These are phyloP conservation scores for Laterallus jamaicensis DNA, from an alignment of 2,113 vertebrate species.

Conservation along the genomic window DNA sequence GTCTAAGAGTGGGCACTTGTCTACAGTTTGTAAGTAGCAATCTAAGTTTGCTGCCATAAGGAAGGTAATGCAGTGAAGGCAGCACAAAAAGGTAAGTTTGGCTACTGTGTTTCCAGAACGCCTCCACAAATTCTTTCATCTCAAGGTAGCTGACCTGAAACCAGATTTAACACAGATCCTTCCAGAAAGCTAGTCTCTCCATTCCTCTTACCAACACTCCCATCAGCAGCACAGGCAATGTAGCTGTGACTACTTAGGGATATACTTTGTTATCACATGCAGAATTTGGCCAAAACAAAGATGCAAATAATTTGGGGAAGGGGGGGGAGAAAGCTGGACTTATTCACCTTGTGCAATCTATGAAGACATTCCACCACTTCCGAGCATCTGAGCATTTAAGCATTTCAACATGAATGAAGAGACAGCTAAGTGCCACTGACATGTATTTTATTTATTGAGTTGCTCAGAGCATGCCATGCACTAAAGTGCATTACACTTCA, in stretches of 20 bases:
- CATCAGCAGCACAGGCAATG: not conserved
- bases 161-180: not conserved
- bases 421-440: not conserved
- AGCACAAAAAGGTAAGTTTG: not conserved
- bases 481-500: not conserved
- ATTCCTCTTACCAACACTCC: not conserved
- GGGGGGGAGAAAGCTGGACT: not conserved
- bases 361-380: not conserved
- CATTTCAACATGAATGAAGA: not conserved
- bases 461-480: not conserved
- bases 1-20: not conserved
- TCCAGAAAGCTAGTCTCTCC: not conserved
- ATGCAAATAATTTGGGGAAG: not conserved
- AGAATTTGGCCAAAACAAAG: not conserved
- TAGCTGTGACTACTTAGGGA: not conserved
- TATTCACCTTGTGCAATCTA: not conserved
- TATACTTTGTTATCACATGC: not conserved
- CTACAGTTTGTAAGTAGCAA: too few species aligned
- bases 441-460: conserved; percentile 48
- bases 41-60: not conserved
- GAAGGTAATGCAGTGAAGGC: not conserved
- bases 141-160: not conserved
- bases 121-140: not conserved
- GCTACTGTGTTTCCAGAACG: not conserved
- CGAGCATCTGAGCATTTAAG: not conserved